phyloP scores from a whole-genome alignment of 2,888 invertebrate species.

The Nemotelus nigrinus region DNA sequence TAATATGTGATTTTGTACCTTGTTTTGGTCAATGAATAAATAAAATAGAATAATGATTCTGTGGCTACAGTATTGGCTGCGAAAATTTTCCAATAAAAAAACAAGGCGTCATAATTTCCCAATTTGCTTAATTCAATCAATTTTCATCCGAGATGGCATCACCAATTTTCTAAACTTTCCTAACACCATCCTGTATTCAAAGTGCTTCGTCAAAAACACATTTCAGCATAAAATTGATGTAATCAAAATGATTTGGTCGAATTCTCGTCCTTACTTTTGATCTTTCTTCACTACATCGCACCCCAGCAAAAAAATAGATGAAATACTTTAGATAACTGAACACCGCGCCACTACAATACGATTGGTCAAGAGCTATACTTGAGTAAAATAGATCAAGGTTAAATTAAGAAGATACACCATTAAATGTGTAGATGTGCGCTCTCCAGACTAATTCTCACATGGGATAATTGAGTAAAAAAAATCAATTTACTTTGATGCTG shows the following conservation, averaged over 20 bases:
- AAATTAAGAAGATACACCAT: constrained; percentile 2
- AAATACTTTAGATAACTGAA: constrained; percentile 7
- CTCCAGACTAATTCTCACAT: not conserved
- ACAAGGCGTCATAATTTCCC: no score
- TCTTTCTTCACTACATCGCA: not conserved
- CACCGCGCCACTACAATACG: not conserved
- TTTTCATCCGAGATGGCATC: no score
- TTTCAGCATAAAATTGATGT: constrained; percentile 21
- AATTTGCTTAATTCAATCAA: no score
- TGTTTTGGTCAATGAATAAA: no score
- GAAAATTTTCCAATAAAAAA: no score
- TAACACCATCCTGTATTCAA: no score
- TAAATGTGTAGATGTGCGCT: no score
- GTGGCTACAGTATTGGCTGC: no score
- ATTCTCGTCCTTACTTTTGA: not conserved
- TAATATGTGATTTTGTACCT: no score
- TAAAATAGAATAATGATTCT: no score
- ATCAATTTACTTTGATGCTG: constrained; percentile 5
- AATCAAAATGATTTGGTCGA: constrained; percentile 39
- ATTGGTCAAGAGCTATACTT: not conserved
- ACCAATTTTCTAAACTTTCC: no score
- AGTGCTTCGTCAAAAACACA: constrained; percentile 28
- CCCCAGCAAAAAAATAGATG: not conserved
- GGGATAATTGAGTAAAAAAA: constrained; percentile 24
- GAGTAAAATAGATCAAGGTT: constrained; percentile 34